phyloP scores from a whole-genome alignment of 2,797 vertebrate species.

The Avahi laniger region DNA sequence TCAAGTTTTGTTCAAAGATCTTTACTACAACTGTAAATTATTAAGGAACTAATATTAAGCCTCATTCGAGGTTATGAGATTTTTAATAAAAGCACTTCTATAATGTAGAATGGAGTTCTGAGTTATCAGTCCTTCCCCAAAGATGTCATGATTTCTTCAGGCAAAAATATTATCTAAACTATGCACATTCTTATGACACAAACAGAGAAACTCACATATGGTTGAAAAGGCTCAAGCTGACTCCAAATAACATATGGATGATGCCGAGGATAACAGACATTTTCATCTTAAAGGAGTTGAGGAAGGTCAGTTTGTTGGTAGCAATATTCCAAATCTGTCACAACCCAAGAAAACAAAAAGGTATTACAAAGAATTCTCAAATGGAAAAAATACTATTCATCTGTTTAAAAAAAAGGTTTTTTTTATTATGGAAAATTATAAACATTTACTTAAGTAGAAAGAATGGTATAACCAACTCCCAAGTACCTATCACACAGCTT shows the following conservation, averaged over 20 bases:
- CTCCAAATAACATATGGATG: conserved; percentile 96
- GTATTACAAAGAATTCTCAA: not conserved
- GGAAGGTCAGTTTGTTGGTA: conserved; percentile 95
- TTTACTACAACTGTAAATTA: not conserved
- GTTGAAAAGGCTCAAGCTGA: conserved; percentile 88
- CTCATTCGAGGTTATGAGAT: not conserved
- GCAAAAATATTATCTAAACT: not conserved
- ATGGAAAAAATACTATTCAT: not conserved
- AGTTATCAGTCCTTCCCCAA: not conserved
- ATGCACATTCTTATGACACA: not conserved
- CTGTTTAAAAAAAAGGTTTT: not conserved
- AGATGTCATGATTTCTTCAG: not conserved
- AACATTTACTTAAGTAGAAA: not conserved
- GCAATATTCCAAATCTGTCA: conserved; percentile 97
- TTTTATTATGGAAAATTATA: not conserved
- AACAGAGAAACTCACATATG: conserved; percentile 82
- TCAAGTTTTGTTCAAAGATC: conserved; percentile 19
- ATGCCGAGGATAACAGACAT: conserved; percentile 97
- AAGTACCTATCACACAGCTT: not conserved
- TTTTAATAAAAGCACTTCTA: not conserved
- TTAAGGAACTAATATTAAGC: not conserved
- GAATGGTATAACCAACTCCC: not conserved
- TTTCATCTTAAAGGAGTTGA: conserved; percentile 99
- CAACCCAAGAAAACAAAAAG: not conserved
- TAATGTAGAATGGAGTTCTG: not conserved